Evolutionary conservation across 2,888 invertebrate species (phyloP).

Genomic region (Spilarctia lutea): DNA sequence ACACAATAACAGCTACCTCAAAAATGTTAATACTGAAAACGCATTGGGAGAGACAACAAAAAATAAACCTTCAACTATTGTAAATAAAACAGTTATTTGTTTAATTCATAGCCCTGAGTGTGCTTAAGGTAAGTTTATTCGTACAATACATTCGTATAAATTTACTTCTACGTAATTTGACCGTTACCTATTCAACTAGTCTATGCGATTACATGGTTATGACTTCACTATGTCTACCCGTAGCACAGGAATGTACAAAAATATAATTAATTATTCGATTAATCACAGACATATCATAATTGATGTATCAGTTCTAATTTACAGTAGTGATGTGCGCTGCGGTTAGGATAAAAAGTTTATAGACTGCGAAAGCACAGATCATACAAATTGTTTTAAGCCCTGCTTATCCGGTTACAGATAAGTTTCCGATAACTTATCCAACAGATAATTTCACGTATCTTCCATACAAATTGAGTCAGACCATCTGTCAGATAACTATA

Average conservation of each 20-base stretch:
- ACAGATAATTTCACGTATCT: no score
- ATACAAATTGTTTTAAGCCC: background rate
- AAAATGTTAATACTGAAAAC: constrained; percentile 64
- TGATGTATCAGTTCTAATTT: constrained; percentile 53
- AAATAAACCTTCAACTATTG: constrained; percentile 51
- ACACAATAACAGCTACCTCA: constrained; percentile 23
- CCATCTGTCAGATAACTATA: no score
- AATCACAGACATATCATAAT: constrained; percentile 73
- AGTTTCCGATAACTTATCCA: no score
- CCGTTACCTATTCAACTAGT: constrained; percentile 45
- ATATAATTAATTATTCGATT: constrained; percentile 76
- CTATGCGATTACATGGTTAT: constrained; percentile 46
- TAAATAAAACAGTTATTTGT: constrained; percentile 52
- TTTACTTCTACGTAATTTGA: constrained; percentile 57
- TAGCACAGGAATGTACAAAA: constrained; percentile 84
- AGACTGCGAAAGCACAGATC: background rate
- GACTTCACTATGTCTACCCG: constrained; percentile 70
- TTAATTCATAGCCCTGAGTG: constrained; percentile 58
- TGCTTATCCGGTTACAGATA: no score
- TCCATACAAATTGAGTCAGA: no score
- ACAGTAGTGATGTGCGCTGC: constrained; percentile 21
- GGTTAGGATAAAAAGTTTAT: background rate
- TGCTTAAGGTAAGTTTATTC: constrained; percentile 45
- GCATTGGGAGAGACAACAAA: constrained; percentile 49
- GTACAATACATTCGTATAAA: constrained; percentile 48